These are phyloP conservation scores for Himalopsyche tibetana DNA, from an alignment of 2,888 invertebrate genomes.

Conservation along the genomic window DNA sequence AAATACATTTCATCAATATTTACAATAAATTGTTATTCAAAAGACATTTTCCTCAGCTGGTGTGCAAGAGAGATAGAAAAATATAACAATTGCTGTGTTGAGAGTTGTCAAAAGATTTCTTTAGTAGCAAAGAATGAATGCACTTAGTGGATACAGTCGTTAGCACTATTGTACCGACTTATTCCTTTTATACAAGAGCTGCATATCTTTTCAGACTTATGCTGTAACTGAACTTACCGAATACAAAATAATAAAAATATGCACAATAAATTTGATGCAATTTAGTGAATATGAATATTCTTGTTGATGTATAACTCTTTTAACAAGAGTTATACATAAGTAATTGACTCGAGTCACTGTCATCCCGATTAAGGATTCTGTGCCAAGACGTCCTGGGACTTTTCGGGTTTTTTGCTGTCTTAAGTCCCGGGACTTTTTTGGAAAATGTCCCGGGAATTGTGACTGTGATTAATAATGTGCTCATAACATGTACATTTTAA, in stretches of 20 bases:
- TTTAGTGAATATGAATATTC: no score
- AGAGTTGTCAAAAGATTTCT: background rate
- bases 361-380: no score
- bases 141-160: background rate
- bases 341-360: no score
- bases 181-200: background rate
- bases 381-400: no score
- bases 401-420: no score
- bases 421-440: no score
- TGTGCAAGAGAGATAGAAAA: background rate
- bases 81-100: background rate
- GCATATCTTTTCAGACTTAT: background rate
- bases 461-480: no score
- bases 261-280: background rate
- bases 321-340: no score
- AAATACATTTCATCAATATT: background rate
- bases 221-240: background rate
- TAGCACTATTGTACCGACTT: background rate
- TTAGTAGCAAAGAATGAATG: conserved; percentile 22
- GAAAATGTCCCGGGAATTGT: no score
- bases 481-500: no score
- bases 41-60: background rate
- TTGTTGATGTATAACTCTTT: no score
- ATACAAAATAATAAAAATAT: background rate
- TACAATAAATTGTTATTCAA: background rate